Base-by-base conservation (phyloP, 2,888 invertebrate genomes). In the Chaetoderma sp. region DNA sequence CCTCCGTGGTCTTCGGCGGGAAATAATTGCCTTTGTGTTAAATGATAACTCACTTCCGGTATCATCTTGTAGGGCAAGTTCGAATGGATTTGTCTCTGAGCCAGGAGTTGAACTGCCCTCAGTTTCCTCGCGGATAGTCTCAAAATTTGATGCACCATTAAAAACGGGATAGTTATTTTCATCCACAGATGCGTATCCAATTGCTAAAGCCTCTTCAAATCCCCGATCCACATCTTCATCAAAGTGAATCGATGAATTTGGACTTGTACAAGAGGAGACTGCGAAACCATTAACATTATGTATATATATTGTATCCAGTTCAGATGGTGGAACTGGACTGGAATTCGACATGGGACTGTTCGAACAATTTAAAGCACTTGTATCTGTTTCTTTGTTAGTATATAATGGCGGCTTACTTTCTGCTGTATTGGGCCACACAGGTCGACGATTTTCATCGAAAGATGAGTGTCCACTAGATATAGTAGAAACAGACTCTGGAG, bases 91-190 rank as follows among this genome's bases (percentile, higher is more conserved):
- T 25, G 49, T 28, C 2, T 57, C 45, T n/a, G 23, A 49, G 4
- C 58, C 54, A n/a, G 62, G 64, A 1, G 65, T 60, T 0, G 60
- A 49, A 21, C 58, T 30, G 2, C 68, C 77, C n/a, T 77, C 78
- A 0, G 78, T 68, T 54, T 77, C 79, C 56, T 79, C 79, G 44
- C 70, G 65, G 16, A 79, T 78, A n/a, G 78, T 73, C 36, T 78
- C 76, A 60, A 78, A 78, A 67, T 72, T 75, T 27, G 74, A 67
- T 6, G 66, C 64, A 30, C 77, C 69, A 32, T 74, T 74, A n/a
- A 67, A 59, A 21, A 65, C 68, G 27, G 66, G 28, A 6, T n/a
- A n/a, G n/a, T n/a, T n/a, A n/a, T n/a, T n/a, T n/a, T n/a, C n/a
- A n/a, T n/a, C n/a, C n/a, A 63, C 67, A 1, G 70, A 54, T 13